Base-by-base conservation (phyloP, 2,797 vertebrate species). In the Rachycentron canadum region DNA sequence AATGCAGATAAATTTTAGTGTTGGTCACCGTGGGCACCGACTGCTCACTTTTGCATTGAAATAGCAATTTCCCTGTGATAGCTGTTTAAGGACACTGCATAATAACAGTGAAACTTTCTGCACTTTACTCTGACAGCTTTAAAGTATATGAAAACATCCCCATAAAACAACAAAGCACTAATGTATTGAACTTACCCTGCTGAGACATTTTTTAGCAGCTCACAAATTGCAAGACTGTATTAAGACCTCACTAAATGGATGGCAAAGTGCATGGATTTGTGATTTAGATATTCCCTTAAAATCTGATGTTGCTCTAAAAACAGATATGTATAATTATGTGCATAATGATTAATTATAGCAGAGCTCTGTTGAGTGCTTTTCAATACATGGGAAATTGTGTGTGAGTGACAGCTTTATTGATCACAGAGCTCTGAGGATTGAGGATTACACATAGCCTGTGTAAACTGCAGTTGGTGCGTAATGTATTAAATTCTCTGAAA, bases 301-400 rank as follows among this genome's bases (percentile, higher is more conserved):
- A 63, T 70, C 58, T 60, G 43, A 66, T 28, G 50, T 63, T 57
- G 38, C 57, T 79, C 47, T 67, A 67, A 76, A 88, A 86, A 78
- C 59, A 83, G 59, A 87, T 63, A 69, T 79, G 76, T 38, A 79
- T 84, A 89, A 83, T 78, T 78, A 73, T 82, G 76, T 76, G 84
- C 81, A 87, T 87, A 83, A 82, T 87, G 74, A 90, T 86, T 85
- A 68, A 89, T 89, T 71, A 84, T 69, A 55, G 59, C 50, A 19
- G 68, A 74, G 81, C 47, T 74, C 53, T 67, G 81, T 45, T 90
- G 89, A 92, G 92, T 92, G 93, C 88, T 93, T 93, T 90, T 90
- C 88, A 89, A 86, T 88, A 78, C 80, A 62, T n/a, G 68, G 21
- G 19, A 85, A 91, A 90, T 76, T 86, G 73, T 66, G 52, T 53